Base-by-base conservation (phyloP, 2,888 invertebrate species). In the Xanthia icteritia region DNA sequence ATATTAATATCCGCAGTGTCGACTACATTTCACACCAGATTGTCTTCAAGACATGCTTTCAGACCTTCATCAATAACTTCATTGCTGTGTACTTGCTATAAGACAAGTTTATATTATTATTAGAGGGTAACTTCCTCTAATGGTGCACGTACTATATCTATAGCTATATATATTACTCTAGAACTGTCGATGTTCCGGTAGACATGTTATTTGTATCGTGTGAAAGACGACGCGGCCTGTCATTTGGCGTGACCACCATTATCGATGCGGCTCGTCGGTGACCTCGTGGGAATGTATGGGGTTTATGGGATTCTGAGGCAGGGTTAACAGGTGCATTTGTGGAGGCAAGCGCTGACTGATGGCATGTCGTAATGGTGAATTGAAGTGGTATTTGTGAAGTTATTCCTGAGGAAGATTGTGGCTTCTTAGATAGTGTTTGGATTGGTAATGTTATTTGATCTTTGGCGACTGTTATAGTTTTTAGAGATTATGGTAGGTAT, bases 201-300 rank as follows among this genome's bases (percentile, higher is more conserved):
- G 80, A 83, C 77, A 79, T 84, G 87, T 87, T 89, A 89, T 83
- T 90, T 86, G 88, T 88, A 90, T 88, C 93, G 93, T 93, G 93
- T 93, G 93, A 93, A 92, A 79, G 82, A 67, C 88, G 87, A 84
- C 77, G 84, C 89, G 90, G 88, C 87, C 92, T 93, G 93, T 93
- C 93, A 93, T 93, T 93, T 93, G 91, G 86, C 79, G 78, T 89
- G 88, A 86, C 92, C 92, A 92, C 89, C 90, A 91, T 92, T 92
- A 93, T 90, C 86, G 90, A 84, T 85, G 76, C 81, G 74, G 74
- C 83, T 74, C 82, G 91, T 85, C 86, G 87, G 85, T 89, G 91
- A 90, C 88, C 87, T 89, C 92, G 92, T 93, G 93, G 92, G 92
- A 93, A 93, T 86, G 84, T 83, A 80, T 86, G 83, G 76, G 83